Evolutionary conservation across 2,888 invertebrate genomes (phyloP), one percentile per base, ranked within the genome.

Genomic region (Cosmopolites sordidus): DNA sequence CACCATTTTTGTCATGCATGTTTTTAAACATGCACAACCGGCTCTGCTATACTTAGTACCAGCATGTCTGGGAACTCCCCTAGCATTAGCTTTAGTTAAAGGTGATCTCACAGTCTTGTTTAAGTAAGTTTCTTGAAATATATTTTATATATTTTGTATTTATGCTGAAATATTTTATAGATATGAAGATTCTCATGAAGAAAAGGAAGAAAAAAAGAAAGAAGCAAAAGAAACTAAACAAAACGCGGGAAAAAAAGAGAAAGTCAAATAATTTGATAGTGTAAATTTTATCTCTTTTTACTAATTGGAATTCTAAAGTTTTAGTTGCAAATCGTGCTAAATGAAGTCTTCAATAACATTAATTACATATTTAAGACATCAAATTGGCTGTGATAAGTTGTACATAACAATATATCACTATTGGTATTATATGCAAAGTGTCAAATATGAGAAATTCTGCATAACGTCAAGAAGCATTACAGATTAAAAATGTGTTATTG

Each of bases 21-120:
- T 93, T 62, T 99, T 95, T 77, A 93, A 95, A 75, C 97, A 96
- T 77, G 97, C 97, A 16, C 94, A 99, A 80, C 99, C 99, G 0
- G 99, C 99, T 47, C 80, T 99, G 53, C 77, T 99, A 65, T 99
- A 99, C 76, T 79, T 99, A 60, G 99, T 99, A 57, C 99, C 99
- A 4, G 91, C 94, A 11, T 99, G 99, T 75, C 79, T 97, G 63
- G 91, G 87, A 58, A 88, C 92, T 33, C 99, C 99, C 12, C 74
- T 96, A 18, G 69, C 86, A n/a, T 76, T 97, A 11, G 97, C 98
- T 8, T 75, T 93, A 33, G 72, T 95, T 29, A 85, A 89, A 66
- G 98, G 98, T 16, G 98, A 99, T 70, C 76, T 96, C 51, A 88
- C 87, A 64, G 84, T 87, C 3, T 78, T 97, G 64, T 92, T 97